Base-by-base conservation (phyloP, 2,113 vertebrate species). In the Malurus alboscapulatus region DNA sequence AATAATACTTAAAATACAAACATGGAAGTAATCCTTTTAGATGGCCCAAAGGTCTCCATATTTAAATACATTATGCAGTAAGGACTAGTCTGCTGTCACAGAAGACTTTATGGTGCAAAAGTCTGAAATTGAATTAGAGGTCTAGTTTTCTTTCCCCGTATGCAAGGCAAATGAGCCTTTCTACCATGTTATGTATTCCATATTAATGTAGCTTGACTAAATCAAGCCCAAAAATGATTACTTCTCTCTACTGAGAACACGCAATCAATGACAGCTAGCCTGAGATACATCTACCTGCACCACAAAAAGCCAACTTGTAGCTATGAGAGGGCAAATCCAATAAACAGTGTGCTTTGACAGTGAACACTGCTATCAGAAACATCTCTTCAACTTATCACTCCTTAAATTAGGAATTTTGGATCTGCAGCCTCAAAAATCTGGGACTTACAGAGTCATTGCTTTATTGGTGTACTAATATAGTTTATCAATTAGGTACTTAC, bases 401-500 rank as follows among this genome's bases (percentile, higher is more conserved):
- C 44, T 25, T 25, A 47, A 15, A 57, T 50, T n/a, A 44, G 1
- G 4, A 11, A 34, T 27, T 29, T 71, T 74, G 29, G 27, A 55
- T 36, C 11, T 67, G 79, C 21, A 88, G 50, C 12, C 25, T 30
- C 38, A 59, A 66, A 71, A 34, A 80, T 17, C 51, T 69, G 58
- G 30, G 9, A 42, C 45, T 57, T 79, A 15, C 63, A 74, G 10
- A 20, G 44, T 71, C 20, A 38, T 40, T 4, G 4, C 1, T 88
- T 85, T 44, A 53, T 17, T 57, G 20, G 50, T 12, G 32, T 54
- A 32, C 5, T 53, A 54, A 59, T 8, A 25, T 0, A 81, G 12
- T n/a, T 81, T 45, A 69, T 55, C 24, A 63, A 14, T 27, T 26
- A 40, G 50, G 12, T 69, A 48, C 97, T 97, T 94, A 97, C 97